Base-by-base conservation (phyloP, 2,888 invertebrate genomes). In the Argyresthia goedartella region DNA sequence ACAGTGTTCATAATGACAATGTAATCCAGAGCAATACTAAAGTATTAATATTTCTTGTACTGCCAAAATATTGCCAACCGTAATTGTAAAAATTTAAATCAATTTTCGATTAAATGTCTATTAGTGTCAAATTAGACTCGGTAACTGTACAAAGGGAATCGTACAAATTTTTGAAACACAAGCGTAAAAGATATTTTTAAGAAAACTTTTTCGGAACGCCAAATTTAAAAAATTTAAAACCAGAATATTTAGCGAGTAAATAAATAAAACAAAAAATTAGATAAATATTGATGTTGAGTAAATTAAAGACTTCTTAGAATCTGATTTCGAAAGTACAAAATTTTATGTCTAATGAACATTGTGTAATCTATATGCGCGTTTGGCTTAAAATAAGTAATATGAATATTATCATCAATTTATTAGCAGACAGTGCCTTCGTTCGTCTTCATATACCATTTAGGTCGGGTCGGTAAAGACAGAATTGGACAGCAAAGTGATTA, bases 11-110 rank as follows among this genome's bases (percentile, higher is more conserved):
- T 74, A 64, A 74, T 73, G 84, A 86, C 84, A 81, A 85, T 85
- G 86, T 85, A 85, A 84, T 74, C 72, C 85, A 81, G 82, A 86
- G 86, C 86, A 85, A 86, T 86, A 86, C 81, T 85, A 85, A 85
- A 82, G 80, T 85, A 84, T 85, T 84, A 74, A 81, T 85, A 76
- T 85, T 73, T 82, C 79, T 84, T 84, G 84, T 82, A 82, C 82
- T 86, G 86, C 85, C 86, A 85, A 85, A 81, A 74, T 72, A 72
- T 78, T 82, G 85, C 86, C 85, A 84, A 85, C 85, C 78, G 79
- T 86, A 44, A 84, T 82, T 81, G 73, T 81, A 76, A 77, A 76
- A 72, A 79, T 81, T 80, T 70, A 70, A 79, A 79, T 75, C 76
- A 82, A 69, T 81, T 82, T 84, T 82, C 78, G 77, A 79, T 75